phyloP scores from a whole-genome alignment of 2,797 vertebrate species.

The Poeciliopsis presidionis region DNA sequence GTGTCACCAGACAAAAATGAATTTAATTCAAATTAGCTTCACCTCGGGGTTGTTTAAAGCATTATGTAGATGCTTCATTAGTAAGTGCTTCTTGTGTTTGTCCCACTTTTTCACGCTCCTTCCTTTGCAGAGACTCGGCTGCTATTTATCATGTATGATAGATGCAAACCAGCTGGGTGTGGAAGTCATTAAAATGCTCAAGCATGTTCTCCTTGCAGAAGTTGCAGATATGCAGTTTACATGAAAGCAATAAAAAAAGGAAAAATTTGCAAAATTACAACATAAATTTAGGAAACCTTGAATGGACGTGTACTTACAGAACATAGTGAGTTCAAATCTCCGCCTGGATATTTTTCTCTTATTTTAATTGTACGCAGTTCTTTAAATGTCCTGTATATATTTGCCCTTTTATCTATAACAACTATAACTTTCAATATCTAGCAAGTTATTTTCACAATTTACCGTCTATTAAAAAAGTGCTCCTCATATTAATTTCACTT shows the following conservation, averaged over 20 bases:
- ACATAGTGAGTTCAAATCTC: neutral
- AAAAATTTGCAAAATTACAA: slow-evolving; percentile 11
- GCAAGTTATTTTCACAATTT: too few species aligned
- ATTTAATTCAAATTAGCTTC: slow-evolving; percentile 64
- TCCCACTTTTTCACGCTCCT: slow-evolving; percentile 25
- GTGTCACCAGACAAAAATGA: slow-evolving; percentile 59
- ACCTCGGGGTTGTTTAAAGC: slow-evolving; percentile 49
- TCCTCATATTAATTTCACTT: too few species aligned
- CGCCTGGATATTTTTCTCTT: too few species aligned
- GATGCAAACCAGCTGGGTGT: slow-evolving; percentile 26
- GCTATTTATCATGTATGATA: slow-evolving; percentile 40
- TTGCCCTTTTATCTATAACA: too few species aligned
- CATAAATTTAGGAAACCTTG: slow-evolving; percentile 16
- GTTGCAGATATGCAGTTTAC: neutral
- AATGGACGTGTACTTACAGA: slow-evolving; percentile 2
- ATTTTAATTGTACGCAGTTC: too few species aligned
- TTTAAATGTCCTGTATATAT: too few species aligned
- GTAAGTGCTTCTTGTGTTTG: slow-evolving; percentile 41
- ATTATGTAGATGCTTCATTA: slow-evolving; percentile 58
- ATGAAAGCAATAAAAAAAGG: slow-evolving; percentile 3
- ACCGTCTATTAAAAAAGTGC: too few species aligned
- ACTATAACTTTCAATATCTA: too few species aligned
- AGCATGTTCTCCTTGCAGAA: slow-evolving; percentile 14
- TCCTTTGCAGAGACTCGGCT: slow-evolving; percentile 24
- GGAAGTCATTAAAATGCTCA: slow-evolving; percentile 38